A percentile compares a stretch with the other conserved stretches of the same genome.
Evolutionary conservation across 2,888 invertebrate species (phyloP).

Genomic region (Apodemia duryi): DNA sequence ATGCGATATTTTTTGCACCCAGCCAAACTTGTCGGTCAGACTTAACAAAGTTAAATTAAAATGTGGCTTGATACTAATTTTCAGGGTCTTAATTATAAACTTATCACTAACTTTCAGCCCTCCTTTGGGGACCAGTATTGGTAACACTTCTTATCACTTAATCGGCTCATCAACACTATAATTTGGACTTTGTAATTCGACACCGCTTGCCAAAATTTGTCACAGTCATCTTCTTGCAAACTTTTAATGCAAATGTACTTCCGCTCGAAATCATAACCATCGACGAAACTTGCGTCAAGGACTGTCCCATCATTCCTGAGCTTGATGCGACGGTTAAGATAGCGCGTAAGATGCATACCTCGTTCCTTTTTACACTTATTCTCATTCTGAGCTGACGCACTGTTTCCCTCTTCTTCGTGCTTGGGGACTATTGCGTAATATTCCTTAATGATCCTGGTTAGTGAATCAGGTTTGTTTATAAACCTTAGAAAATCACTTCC

Average conservation of each 20-base stretch:
- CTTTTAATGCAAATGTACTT: too few relatives aligned
- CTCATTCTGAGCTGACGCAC: too few relatives aligned
- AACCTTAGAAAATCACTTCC: constrained; percentile 4
- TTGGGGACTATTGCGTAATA: too few relatives aligned
- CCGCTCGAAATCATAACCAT: background rate
- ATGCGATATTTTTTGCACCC: constrained; percentile 8
- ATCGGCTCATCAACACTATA: constrained; percentile 12
- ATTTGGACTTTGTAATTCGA: too few relatives aligned
- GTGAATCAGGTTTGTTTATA: constrained; percentile 10
- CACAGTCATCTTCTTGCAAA: too few relatives aligned
- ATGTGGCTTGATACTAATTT: constrained; percentile 12
- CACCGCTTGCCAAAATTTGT: too few relatives aligned
- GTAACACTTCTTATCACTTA: constrained; percentile 1
- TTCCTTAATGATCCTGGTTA: background rate
- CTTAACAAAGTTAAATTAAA: constrained; percentile 8
- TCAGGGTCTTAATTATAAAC: background rate
- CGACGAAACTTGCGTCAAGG: too few relatives aligned
- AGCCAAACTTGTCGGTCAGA: background rate
- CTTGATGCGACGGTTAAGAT: too few relatives aligned
- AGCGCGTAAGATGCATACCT: too few relatives aligned
- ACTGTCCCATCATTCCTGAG: too few relatives aligned
- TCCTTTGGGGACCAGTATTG: background rate
- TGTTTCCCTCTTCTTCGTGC: too few relatives aligned
- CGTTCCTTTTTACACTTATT: too few relatives aligned
- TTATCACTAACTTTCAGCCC: background rate